phyloP scores from a whole-genome alignment of 2,888 invertebrate species.

The Alsophila aescularia region DNA sequence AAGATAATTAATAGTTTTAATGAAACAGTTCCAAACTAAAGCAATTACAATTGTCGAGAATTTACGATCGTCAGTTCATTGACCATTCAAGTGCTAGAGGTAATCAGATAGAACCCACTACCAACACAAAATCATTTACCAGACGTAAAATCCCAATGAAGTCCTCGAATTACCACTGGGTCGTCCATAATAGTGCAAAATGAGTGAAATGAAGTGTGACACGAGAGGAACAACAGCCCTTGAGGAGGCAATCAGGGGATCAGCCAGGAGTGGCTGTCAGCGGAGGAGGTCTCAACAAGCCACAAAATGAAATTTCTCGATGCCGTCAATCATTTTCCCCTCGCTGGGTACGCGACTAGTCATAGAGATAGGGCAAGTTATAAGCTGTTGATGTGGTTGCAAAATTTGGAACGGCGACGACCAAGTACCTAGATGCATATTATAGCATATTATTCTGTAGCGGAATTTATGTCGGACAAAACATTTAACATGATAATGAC shows the following conservation, averaged over 20 bases:
- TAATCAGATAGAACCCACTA: conserved; percentile 1
- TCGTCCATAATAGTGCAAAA: conserved; percentile 59
- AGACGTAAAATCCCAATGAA: background rate
- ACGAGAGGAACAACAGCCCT: conserved; percentile 69
- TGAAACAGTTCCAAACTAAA: background rate
- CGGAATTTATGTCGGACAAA: too few relatives aligned
- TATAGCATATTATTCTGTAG: too few relatives aligned
- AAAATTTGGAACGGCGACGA: too few relatives aligned
- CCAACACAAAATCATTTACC: conserved; percentile 4
- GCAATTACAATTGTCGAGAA: background rate
- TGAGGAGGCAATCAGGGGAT: conserved; percentile 64
- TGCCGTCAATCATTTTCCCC: conserved; percentile 83
- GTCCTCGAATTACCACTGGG: conserved; percentile 48
- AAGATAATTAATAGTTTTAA: too few relatives aligned
- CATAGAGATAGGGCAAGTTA: conserved; percentile 44
- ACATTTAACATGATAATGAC: too few relatives aligned
- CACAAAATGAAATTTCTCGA: conserved; percentile 83
- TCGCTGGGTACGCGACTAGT: conserved; percentile 54
- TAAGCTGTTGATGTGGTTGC: conserved; percentile 28
- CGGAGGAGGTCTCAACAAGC: conserved; percentile 77
- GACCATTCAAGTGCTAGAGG: conserved; percentile 14
- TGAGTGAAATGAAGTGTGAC: conserved; percentile 73
- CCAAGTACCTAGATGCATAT: too few relatives aligned
- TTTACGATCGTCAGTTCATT: conserved; percentile 16
- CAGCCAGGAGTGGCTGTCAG: conserved; percentile 50